A percentile compares a stretch with the other conserved stretches of the same genome.
Conservation (phyloP, 2,797 vertebrate genomes). For the Hydrocynus forskahlii region DNA sequence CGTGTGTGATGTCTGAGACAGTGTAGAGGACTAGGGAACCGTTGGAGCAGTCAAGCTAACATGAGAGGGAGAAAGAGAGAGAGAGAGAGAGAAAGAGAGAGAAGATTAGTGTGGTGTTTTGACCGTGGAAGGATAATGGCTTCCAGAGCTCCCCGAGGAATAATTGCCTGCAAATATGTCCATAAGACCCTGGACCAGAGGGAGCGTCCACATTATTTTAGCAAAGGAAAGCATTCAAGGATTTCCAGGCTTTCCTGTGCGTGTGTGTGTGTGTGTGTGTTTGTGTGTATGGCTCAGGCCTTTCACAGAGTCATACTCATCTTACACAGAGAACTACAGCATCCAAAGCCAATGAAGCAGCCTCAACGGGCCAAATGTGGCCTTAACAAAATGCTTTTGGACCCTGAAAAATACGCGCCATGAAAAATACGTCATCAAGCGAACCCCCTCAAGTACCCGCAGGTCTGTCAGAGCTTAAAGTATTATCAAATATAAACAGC, state of each 20-base stretch:
- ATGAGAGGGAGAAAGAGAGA: constrained; percentile 29
- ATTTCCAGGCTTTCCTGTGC: constrained; percentile 51
- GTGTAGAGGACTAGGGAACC: constrained; percentile 7
- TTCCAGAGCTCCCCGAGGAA: constrained; percentile 76
- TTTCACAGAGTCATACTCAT: neutral
- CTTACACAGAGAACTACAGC: neutral
- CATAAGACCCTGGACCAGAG: constrained; percentile 56
- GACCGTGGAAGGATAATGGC: constrained; percentile 70
- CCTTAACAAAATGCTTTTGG: neutral
- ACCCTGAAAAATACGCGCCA: neutral
- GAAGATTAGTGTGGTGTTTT: constrained; percentile 69
- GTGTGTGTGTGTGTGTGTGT: constrained; percentile 42
- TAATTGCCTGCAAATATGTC: constrained; percentile 70
- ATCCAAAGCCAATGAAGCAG: neutral
- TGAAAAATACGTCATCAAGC: neutral
- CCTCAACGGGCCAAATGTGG: neutral
- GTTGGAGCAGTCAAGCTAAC: constrained; percentile 45
- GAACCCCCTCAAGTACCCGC: neutral
- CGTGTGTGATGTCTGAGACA: constrained; percentile 10
- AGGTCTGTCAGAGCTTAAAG: neutral
- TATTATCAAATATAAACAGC: constrained; percentile 19
- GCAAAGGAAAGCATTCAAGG: constrained; percentile 52
- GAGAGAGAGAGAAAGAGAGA: constrained; percentile 56
- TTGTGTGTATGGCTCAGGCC: constrained; percentile 1
- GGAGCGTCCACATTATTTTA: constrained; percentile 60